phyloP scores from a whole-genome alignment of 2,797 vertebrate species.

The Halcyon leucocephala region DNA sequence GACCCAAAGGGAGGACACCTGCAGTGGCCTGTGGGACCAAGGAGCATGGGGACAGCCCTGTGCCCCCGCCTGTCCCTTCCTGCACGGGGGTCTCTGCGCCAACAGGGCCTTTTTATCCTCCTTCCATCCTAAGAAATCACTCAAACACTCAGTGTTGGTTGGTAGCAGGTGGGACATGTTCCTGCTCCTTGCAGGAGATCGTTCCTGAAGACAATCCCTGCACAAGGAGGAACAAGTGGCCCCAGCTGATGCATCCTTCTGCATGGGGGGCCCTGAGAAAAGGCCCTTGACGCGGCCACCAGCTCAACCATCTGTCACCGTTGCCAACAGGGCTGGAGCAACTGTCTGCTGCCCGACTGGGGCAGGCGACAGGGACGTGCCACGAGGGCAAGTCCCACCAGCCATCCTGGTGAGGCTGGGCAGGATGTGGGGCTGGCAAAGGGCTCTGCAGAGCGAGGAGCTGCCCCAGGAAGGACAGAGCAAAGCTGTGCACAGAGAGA shows the following conservation, averaged over 20 bases:
- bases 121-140: not conserved
- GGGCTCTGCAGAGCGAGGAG: fast-evolving
- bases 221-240: not conserved
- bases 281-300: not conserved
- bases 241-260: not conserved
- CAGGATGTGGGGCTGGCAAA: not conserved
- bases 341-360: constrained; percentile 9
- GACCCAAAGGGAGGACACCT: fast-evolving
- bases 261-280: not conserved
- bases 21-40: fast-evolving
- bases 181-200: not conserved
- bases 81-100: fast-evolving
- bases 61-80: not conserved
- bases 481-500: not conserved
- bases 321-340: constrained; percentile 42
- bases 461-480: not conserved
- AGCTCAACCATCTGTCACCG: constrained; percentile 70
- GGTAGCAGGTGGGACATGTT: not conserved
- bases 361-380: not conserved
- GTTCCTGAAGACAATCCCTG: not conserved
- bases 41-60: not conserved
- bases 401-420: not conserved
- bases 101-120: not conserved
- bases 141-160: fast-evolving
- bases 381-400: not conserved